phyloP scores from a whole-genome alignment of 2,888 invertebrate species.

The Watsonalla binaria region DNA sequence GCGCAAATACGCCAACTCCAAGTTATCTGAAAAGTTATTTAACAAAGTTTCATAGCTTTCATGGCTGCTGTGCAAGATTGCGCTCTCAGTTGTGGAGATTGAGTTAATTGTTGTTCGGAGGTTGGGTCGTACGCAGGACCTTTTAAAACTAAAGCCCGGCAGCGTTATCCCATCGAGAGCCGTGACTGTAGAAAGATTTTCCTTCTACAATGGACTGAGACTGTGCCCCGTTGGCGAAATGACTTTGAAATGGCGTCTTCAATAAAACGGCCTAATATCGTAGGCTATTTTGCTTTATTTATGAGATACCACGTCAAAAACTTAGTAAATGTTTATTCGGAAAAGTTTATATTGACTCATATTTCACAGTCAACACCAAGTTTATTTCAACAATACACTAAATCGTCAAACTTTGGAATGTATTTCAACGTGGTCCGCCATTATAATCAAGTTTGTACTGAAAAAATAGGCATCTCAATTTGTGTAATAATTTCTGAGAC shows the following conservation, averaged over 20 bases:
- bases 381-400: slow-evolving; percentile 6
- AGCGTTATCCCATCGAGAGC: slow-evolving; percentile 78
- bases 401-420: too few relatives aligned
- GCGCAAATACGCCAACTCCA: slow-evolving; percentile 74
- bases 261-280: slow-evolving; percentile 68
- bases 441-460: too few relatives aligned
- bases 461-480: not conserved
- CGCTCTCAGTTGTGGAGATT: slow-evolving; percentile 54
- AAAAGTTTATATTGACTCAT: slow-evolving; percentile 14
- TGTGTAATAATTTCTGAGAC: slow-evolving; percentile 21
- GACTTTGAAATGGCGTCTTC: slow-evolving; percentile 73
- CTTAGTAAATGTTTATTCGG: slow-evolving; percentile 32
- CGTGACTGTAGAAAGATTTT: slow-evolving; percentile 79
- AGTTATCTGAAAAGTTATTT: slow-evolving; percentile 80
- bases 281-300: slow-evolving; percentile 59
- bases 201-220: slow-evolving; percentile 75
- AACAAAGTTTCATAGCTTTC: slow-evolving; percentile 79
- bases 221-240: slow-evolving; percentile 67
- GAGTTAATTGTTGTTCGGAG: slow-evolving; percentile 59
- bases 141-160: slow-evolving; percentile 46
- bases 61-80: slow-evolving; percentile 59
- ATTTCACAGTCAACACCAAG: slow-evolving; percentile 15
- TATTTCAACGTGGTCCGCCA: not conserved
- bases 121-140: slow-evolving; percentile 39
- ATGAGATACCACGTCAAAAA: slow-evolving; percentile 43